Evolutionary conservation across 2,797 vertebrate species (phyloP), one percentile per base, ranked within the genome.

Genomic region (Oreochromis mossambicus): DNA sequence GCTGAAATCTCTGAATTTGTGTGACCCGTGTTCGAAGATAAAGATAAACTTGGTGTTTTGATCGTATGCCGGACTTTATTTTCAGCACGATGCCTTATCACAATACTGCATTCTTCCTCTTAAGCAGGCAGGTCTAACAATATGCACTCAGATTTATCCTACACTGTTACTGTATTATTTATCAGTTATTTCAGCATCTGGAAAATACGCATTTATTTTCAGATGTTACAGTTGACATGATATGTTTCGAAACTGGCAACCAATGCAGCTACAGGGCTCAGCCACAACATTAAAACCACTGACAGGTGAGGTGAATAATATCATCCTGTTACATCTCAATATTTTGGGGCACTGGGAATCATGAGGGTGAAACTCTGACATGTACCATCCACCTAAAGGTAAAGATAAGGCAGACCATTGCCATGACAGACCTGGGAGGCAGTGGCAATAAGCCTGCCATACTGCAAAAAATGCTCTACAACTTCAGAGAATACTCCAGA

Each of bases 61-160:
- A 87, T 84, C 41, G 58, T 34, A 58, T 56, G 84, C 43, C 61
- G 36, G 77, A 48, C 70, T 29, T 82, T 93, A 92, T 94, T 92
- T 93, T 83, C 55, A 91, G 86, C 13, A 7, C 66, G n/a, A 32
- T 81, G 70, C 50, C 91, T 93, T 95, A 95, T 95, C 92, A 92
- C 89, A 82, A 17, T 12, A 76, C 77, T 83, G 58, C 94, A 95
- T 89, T 89, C 90, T 92, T 94, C 91, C 91, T 93, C 93, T 92
- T 61, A 77, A 83, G 86, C 80, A 78, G 46, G 66, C 81, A 75
- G 58, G 0, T 6, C 89, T 87, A 92, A 89, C 77, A 88, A 93
- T 89, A 92, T 4, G 81, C 84, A 58, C 79, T 76, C 88, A 89
- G 89, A 87, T 93, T 89, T 92, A 78, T 76, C 76, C 81, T 43